phyloP scores from a whole-genome alignment of 2,888 invertebrate genomes.

The Incurvaria masculella region DNA sequence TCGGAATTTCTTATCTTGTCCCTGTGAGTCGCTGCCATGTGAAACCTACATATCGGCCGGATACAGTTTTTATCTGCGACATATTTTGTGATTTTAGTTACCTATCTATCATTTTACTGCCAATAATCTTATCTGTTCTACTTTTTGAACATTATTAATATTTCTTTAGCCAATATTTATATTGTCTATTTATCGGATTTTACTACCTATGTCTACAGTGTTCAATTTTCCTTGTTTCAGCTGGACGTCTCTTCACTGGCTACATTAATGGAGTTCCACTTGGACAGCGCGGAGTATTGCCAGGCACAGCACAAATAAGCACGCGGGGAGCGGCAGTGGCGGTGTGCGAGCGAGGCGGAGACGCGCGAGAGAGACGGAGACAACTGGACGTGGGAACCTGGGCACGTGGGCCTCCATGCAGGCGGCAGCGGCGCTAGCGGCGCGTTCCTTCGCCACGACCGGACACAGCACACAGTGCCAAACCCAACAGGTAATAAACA shows the following conservation, averaged over 20 bases:
- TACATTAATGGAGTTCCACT: slow-evolving; percentile 97
- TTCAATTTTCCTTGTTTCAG: slow-evolving; percentile 53
- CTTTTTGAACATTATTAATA: too few species aligned
- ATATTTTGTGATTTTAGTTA: background rate
- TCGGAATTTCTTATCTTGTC: too few species aligned
- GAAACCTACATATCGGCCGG: background rate
- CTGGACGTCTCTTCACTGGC: slow-evolving; percentile 84
- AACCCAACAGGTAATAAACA: slow-evolving; percentile 26
- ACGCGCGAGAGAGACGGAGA: slow-evolving; percentile 21
- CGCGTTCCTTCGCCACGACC: slow-evolving; percentile 23
- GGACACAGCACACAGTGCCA: slow-evolving; percentile 35
- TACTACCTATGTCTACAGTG: too few species aligned
- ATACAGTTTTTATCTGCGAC: background rate
- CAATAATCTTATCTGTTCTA: slow-evolving; percentile 24
- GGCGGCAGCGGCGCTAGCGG: slow-evolving; percentile 25
- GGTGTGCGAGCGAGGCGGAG: slow-evolving; percentile 27
- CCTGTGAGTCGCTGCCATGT: background rate
- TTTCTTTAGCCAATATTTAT: too few species aligned
- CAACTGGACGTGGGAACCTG: slow-evolving; percentile 18
- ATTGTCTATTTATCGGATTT: too few species aligned
- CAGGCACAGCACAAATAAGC: slow-evolving; percentile 97
- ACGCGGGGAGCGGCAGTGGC: slow-evolving; percentile 28
- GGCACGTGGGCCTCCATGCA: slow-evolving; percentile 34
- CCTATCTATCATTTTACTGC: background rate
- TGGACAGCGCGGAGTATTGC: slow-evolving; percentile 98